These are phyloP conservation scores for Popillia japonica DNA, from an alignment of 1,140 invertebrate species.

Conservation along the genomic window DNA sequence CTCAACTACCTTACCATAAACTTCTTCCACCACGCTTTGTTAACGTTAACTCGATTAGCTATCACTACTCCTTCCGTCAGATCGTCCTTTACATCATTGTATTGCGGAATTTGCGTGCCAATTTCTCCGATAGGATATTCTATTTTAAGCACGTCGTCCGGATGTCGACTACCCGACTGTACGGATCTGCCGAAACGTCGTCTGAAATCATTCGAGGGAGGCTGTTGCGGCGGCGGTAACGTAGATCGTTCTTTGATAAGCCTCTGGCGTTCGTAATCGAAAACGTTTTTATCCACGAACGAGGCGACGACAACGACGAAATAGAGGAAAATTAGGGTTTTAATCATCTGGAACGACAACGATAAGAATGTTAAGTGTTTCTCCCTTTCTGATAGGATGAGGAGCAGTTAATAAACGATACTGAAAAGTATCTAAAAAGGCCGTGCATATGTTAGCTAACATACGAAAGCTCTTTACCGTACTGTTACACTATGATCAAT, in stretches of 20 bases:
- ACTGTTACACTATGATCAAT: no score
- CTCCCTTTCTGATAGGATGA: background rate
- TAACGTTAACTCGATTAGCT: background rate
- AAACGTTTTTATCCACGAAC: slow-evolving; percentile 14
- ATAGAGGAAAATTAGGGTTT: slow-evolving; percentile 10
- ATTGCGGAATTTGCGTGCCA: background rate
- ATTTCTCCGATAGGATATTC: background rate
- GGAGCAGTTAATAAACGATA: background rate
- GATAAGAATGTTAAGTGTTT: background rate
- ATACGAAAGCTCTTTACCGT: no score
- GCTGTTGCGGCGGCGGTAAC: background rate
- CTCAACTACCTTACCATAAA: background rate
- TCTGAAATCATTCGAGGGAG: background rate
- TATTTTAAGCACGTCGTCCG: slow-evolving; percentile 5
- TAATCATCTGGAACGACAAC: slow-evolving; percentile 4
- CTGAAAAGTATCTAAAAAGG: no score
- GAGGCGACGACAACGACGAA: background rate
- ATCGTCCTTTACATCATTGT: background rate
- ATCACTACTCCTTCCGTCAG: background rate
- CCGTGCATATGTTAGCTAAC: no score
- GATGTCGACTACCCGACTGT: background rate
- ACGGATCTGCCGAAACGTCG: background rate
- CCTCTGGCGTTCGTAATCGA: background rate
- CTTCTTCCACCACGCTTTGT: background rate
- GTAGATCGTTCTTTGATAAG: slow-evolving; percentile 2